phyloP scores from a whole-genome alignment of 92 coral and sea anemone species.

The Parazoanthus atlanticus region DNA sequence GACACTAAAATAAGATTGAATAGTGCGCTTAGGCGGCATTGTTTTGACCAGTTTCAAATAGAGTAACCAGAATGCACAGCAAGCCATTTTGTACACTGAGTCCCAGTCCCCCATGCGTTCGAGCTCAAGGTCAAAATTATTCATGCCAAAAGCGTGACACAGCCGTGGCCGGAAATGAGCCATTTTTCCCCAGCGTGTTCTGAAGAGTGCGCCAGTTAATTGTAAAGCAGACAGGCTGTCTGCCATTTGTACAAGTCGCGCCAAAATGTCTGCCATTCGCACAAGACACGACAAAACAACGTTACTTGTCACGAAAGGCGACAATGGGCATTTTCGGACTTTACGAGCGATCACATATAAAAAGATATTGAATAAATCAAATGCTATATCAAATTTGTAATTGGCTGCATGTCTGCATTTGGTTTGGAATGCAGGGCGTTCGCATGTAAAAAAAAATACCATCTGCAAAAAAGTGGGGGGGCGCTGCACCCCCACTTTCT shows the following conservation, averaged over 20 bases:
- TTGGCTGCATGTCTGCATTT: neutral
- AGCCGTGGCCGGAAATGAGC: too few species aligned
- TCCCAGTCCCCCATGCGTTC: conserved; percentile 40
- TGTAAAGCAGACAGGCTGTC: conserved; percentile 9
- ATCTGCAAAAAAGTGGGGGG: conserved; percentile 15
- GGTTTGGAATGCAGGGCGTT: conserved; percentile 29
- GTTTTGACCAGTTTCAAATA: conserved; percentile 1
- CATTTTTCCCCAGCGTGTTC: neutral
- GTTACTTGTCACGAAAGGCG: conserved; percentile 16
- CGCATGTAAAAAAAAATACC: conserved; percentile 18
- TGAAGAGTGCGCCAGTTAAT: neutral
- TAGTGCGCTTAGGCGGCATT: too few species aligned
- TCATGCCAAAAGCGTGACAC: conserved; percentile 13
- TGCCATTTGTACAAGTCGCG: conserved; percentile 15
- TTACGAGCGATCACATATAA: conserved; percentile 14
- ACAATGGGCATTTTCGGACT: conserved; percentile 11
- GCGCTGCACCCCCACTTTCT: too few species aligned
- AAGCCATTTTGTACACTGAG: conserved; percentile 33
- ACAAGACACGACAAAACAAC: conserved; percentile 17
- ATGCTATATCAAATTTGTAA: neutral
- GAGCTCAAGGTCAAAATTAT: conserved; percentile 28
- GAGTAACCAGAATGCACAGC: conserved; percentile 34
- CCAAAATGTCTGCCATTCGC: conserved; percentile 10
- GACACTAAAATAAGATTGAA: too few species aligned
- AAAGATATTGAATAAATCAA: conserved; percentile 10